Evolutionary conservation across 2,113 vertebrate species (phyloP), one percentile per base, ranked within the genome.

Genomic region (Salvelinus alpinus): DNA sequence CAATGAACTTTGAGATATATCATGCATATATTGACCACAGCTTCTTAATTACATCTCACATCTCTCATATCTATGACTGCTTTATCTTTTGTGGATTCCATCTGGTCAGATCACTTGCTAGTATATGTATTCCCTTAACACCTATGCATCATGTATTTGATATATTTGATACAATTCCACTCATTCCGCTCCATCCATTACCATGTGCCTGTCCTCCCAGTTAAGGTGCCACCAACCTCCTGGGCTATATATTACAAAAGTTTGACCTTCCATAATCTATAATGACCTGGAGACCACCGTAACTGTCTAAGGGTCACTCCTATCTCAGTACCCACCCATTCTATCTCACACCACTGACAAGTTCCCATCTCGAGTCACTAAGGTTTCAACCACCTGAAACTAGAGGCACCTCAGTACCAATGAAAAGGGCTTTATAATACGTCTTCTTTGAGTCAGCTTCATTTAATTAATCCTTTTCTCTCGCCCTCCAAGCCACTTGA

Each of bases 391-490:
- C 51, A 54, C 13, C 51, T 54, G 59, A 62, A 54, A 54, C 16
- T 18, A 54, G 13, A 54, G 16, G 51, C 4, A 54, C 51, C 51
- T 54, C 16, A 4, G 51, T 18, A 54, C 51, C 51, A 54, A 14
- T 54, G 5, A 62, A 62, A 62, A 62, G 20, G 68, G 72, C 65
- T 59, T 31, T 1, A 48, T 27, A 31, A 57, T 74, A 51, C 5
- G 2, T n/a, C 51, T 73, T 59, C 71, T 78, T 73, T 54, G 38
- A 79, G 62, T 72, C 62, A 65, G 80, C 71, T 88, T 82, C 66
- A 73, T 85, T 86, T 82, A 85, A 88, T 81, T 62, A 78, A 83
- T 72, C 70, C 70, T 81, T 87, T 90, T 83, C 82, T 83, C 47
- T 80, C 72, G 68, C 66, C 85, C 80, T 74, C 62, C 69, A 59